Conservation (phyloP, 2,797 vertebrate genomes). For the Acanthis flammea region DNA sequence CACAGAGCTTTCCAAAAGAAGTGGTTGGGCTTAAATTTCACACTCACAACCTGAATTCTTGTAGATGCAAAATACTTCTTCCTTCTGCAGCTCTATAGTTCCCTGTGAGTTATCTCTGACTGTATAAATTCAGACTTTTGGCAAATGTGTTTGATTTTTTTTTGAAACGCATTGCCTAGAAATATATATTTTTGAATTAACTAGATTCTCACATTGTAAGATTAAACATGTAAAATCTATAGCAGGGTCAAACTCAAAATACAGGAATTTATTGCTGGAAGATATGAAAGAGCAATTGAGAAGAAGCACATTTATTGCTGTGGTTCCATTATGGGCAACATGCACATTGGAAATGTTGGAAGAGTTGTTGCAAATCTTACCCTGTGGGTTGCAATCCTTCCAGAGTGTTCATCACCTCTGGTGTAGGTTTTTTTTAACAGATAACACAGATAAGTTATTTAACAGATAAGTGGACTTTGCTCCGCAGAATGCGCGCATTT, state of each 20-base stretch:
- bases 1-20: background rate
- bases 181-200: background rate
- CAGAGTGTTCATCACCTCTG: background rate
- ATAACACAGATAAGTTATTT: background rate
- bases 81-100: background rate
- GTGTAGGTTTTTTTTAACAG: background rate
- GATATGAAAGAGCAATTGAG: background rate
- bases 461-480: background rate
- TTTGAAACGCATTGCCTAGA: background rate
- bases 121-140: background rate
- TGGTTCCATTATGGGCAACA: background rate
- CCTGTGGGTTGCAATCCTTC: background rate
- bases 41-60: background rate
- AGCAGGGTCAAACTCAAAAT: background rate
- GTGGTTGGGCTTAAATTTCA: background rate
- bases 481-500: background rate
- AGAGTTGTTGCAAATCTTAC: background rate
- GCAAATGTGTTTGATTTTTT: background rate
- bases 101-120: background rate
- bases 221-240: background rate
- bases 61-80: background rate
- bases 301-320: background rate
- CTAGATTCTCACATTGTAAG: background rate
- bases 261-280: background rate
- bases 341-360: rapidly evolving